These are phyloP conservation scores for Tragelaphus oryx DNA, from an alignment of 2,797 vertebrate genomes.

Conservation along the genomic window DNA sequence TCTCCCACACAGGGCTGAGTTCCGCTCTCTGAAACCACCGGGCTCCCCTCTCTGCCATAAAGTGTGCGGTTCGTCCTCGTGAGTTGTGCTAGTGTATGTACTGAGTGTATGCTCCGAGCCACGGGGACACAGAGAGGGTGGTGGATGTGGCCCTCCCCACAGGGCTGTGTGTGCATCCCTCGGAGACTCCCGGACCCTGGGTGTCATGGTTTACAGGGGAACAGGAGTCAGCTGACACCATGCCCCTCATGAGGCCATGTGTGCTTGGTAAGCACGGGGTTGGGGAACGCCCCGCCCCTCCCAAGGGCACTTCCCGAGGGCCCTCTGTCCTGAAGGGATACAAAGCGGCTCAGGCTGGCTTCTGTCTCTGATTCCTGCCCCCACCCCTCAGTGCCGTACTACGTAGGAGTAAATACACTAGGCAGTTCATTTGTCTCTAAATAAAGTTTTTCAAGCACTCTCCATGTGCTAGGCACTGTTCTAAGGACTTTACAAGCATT, in stretches of 20 bases:
- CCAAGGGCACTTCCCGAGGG: neutral
- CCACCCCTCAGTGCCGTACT: too few species aligned
- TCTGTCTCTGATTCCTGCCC: neutral
- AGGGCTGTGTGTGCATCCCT: neutral
- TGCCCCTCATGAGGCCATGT: accelerated
- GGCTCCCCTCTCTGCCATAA: neutral
- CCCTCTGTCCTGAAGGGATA: neutral
- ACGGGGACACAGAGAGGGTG: neutral
- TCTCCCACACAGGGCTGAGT: neutral
- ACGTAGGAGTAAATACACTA: neutral
- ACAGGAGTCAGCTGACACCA: neutral
- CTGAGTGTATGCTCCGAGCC: neutral
- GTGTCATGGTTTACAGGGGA: neutral
- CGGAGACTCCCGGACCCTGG: neutral
- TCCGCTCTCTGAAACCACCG: neutral
- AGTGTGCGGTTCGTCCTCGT: accelerated
- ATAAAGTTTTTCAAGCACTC: neutral
- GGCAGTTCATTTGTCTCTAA: neutral
- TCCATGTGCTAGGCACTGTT: neutral
- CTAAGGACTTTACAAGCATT: neutral
- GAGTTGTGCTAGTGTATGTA: neutral
- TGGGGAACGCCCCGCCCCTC: neutral
- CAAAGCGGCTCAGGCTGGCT: too few species aligned
- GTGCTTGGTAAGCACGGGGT: accelerated
- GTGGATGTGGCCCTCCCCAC: neutral